Conservation (phyloP, 2,888 invertebrate genomes). For the Gibbula magus region DNA sequence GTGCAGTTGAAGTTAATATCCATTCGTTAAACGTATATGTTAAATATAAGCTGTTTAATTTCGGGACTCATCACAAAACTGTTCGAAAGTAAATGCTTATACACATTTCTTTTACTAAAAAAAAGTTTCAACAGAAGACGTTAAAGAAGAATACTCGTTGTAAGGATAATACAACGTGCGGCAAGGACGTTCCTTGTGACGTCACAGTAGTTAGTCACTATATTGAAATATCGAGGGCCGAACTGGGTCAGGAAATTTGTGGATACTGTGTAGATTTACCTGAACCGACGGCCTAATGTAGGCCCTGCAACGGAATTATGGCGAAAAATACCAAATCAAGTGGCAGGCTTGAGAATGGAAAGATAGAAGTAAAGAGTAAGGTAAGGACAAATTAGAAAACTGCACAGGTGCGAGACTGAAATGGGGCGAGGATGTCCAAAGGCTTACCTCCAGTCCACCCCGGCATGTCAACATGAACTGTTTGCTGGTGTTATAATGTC, state of each 20-base stretch:
- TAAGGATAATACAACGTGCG: background rate
- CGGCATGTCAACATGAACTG: background rate
- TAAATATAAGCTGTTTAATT: too few species aligned
- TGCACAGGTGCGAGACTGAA: conserved; percentile 34
- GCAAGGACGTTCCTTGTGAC: conserved; percentile 30
- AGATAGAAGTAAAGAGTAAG: conserved; percentile 68
- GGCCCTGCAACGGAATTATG: conserved; percentile 44
- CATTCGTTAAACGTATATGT: too few species aligned
- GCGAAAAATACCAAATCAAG: conserved; percentile 59
- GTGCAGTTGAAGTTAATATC: too few species aligned
- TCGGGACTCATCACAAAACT: too few species aligned
- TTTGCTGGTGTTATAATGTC: conserved; percentile 90
- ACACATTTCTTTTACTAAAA: too few species aligned
- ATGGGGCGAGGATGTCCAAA: conserved; percentile 10
- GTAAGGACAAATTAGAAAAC: conserved; percentile 41
- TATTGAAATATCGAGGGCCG: background rate
- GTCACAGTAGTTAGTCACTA: conserved; percentile 33
- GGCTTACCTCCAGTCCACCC: background rate
- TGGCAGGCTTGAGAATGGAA: conserved; percentile 40
- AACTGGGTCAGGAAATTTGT: conserved; percentile 34
- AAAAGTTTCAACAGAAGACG: background rate
- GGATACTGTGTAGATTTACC: conserved; percentile 4
- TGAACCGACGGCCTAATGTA: conserved; percentile 29
- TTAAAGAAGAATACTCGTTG: background rate
- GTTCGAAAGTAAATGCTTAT: too few species aligned